Evolutionary conservation across 2,113 vertebrate genomes (phyloP), one percentile per base, ranked within the genome.

Genomic region (Nyctibius bracteatus): DNA sequence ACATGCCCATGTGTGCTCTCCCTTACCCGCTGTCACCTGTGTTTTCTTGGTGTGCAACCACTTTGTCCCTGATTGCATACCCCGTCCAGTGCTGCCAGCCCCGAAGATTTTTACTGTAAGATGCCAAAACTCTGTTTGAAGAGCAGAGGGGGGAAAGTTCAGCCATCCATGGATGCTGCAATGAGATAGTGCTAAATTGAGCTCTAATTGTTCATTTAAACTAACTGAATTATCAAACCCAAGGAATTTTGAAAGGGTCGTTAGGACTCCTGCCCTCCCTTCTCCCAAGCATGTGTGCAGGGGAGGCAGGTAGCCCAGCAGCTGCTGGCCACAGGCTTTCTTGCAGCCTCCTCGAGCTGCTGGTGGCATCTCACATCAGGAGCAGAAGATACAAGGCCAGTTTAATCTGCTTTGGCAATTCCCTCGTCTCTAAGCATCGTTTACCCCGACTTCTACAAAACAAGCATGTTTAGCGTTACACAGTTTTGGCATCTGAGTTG

Each of bases 1-100:
- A 10, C 37, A 14, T 16, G 37, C 6, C 39, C 31, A 24, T 1
- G 6, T 1, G 1, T 51, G 9, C 20, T 3, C 8, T 65, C 23
- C 35, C 23, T 87, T 37, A 7, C 12, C 18, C 3, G 0, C 17
- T 41, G 14, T 8, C 37, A 8, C 9, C n/a, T 16, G 19, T 7
- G 4, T 39, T 67, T 74, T 22, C 47, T 43, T 1, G 3, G 25
- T 5, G 1, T 51, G 41, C 16, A 62, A 15, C 6, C 7, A 5
- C 46, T 47, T 52, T 3, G 0, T 35, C 31, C 39, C 73, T 46
- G 18, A 7, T 23, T 18, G 25, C 46, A 61, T 3, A 7, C 13
- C 44, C 3, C 9, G 13, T 28, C 14, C 3, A 1, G 33, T 8
- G 10, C 37, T 47, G 43, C 20, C 27, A 74, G 14, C 33, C 18